These are phyloP conservation scores for Dolichotis patagonum DNA, from an alignment of 2,113 vertebrate genomes.

Conservation along the genomic window DNA sequence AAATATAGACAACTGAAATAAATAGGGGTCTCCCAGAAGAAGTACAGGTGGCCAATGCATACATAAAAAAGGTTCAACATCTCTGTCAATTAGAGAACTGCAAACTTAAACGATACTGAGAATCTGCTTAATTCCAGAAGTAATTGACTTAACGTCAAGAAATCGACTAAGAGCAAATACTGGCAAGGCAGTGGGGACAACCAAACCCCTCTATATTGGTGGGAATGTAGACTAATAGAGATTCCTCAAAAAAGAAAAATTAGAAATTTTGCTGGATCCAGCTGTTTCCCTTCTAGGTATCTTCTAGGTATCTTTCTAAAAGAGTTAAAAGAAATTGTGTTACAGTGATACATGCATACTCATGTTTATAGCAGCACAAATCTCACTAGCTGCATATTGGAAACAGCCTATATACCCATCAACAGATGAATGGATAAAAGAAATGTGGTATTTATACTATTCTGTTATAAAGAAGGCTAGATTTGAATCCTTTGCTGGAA, in stretches of 20 bases:
- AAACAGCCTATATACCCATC: not conserved
- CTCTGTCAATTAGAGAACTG: not conserved
- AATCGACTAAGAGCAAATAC: not conserved
- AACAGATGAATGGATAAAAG: not conserved
- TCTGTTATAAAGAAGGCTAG: not conserved
- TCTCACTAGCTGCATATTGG: not conserved
- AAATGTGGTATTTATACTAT: not conserved
- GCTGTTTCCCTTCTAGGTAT: not conserved
- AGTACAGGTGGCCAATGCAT: not conserved
- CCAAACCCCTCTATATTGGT: not conserved
- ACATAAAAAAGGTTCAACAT: not conserved
- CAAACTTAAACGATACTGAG: not conserved
- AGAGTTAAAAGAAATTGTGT: not conserved
- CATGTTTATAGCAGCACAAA: not conserved
- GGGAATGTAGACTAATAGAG: not conserved
- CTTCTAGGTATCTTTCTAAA: not conserved
- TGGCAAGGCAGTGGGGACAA: not conserved
- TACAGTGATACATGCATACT: not conserved
- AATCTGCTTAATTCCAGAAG: not conserved
- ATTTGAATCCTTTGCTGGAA: not conserved
- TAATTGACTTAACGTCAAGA: not conserved
- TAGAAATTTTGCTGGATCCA: not conserved
- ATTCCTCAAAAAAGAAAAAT: not conserved
- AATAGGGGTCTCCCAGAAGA: not conserved
- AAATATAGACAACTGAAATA: not conserved